Conservation (phyloP, 2,888 invertebrate genomes). For the Pinctada fucata region DNA sequence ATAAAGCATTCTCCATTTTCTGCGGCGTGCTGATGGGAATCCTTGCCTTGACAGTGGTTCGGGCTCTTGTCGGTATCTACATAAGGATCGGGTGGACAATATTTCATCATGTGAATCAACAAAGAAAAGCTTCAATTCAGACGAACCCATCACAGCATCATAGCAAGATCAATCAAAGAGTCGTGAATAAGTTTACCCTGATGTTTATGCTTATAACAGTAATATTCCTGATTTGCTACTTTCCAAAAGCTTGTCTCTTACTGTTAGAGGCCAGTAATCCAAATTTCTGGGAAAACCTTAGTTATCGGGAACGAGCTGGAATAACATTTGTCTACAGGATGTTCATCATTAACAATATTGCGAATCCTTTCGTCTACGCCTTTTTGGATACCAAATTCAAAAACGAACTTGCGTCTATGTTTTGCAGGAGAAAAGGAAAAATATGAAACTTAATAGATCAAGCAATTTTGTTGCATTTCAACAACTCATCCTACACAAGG, state of each 20-base stretch:
- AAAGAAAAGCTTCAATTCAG: neutral
- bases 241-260: slow-evolving; percentile 26
- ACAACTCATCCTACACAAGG: no score
- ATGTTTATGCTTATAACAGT: slow-evolving; percentile 39
- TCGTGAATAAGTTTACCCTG: slow-evolving; percentile 11
- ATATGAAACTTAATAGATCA: no score
- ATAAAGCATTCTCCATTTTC: neutral
- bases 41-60: neutral
- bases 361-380: slow-evolving; percentile 33
- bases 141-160: neutral
- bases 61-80: slow-evolving; percentile 1
- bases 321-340: slow-evolving; percentile 25
- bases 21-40: slow-evolving; percentile 3
- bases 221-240: slow-evolving; percentile 26
- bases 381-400: slow-evolving; percentile 22
- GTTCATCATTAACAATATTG: slow-evolving; percentile 33
- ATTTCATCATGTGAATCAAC: slow-evolving; percentile 7
- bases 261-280: slow-evolving; percentile 20
- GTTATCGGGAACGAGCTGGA: slow-evolving; percentile 1
- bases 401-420: neutral
- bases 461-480: no score
- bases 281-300: slow-evolving; percentile 34
- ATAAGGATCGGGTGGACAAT: slow-evolving; percentile 17
- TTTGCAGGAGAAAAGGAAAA: no score
- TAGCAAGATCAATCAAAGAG: neutral